phyloP scores from a whole-genome alignment of 2,113 vertebrate genomes.

The Perccottus glenii region DNA sequence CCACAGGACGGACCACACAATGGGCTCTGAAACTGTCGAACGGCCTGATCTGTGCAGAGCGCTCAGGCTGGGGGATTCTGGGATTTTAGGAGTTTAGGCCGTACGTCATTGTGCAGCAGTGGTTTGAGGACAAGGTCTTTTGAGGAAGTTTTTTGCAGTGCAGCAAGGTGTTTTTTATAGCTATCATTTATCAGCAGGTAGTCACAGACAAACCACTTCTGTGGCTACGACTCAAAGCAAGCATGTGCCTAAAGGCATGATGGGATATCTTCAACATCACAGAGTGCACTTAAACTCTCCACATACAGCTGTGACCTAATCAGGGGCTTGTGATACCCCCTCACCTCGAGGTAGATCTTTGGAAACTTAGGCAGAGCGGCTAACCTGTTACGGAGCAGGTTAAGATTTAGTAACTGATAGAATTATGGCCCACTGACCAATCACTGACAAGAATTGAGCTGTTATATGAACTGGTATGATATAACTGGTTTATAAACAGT shows the following conservation, averaged over 20 bases:
- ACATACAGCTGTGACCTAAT: neutral
- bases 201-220: constrained; percentile 11
- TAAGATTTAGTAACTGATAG: too few species aligned
- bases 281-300: neutral
- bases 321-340: too few species aligned
- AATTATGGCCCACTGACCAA: too few species aligned
- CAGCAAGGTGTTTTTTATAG: constrained; percentile 4
- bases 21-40: constrained; percentile 3
- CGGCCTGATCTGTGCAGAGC: constrained; percentile 15
- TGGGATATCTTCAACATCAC: neutral
- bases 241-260: constrained; percentile 9
- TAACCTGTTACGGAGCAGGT: too few species aligned
- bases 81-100: neutral
- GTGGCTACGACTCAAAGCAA: neutral
- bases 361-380: too few species aligned
- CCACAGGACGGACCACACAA: neutral
- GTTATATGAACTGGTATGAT: too few species aligned
- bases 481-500: too few species aligned
- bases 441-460: too few species aligned
- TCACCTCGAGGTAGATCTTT: too few species aligned
- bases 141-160: neutral
- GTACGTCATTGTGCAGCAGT: neutral
- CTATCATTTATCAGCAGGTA: neutral
- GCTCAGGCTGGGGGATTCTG: neutral
- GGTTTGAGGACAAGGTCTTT: constrained; percentile 1